Evolutionary conservation across 2,888 invertebrate species (phyloP).

Genomic region (Hypomecis punctinalis): DNA sequence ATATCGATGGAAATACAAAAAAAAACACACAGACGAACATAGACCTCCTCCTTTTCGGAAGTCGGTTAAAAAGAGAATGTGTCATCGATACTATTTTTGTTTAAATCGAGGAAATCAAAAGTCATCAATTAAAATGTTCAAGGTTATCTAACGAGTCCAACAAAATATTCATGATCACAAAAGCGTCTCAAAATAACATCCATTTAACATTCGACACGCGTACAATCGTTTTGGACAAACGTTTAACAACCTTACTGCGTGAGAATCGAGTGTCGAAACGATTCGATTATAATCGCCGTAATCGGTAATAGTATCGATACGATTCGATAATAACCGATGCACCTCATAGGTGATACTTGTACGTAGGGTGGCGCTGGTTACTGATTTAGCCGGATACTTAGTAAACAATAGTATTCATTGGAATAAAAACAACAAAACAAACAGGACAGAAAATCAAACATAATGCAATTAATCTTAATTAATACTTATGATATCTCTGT

Average conservation of each 20-base stretch:
- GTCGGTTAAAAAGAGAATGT: too few relatives aligned
- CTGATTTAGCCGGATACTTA: conserved; percentile 7
- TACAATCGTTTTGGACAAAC: conserved; percentile 30
- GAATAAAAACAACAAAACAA: too few relatives aligned
- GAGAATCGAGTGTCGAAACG: conserved; percentile 51
- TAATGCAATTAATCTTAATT: too few relatives aligned
- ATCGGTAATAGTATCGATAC: conserved; percentile 46
- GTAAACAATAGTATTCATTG: too few relatives aligned
- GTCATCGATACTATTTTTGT: background rate
- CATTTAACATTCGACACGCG: conserved; percentile 49
- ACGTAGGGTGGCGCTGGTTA: background rate
- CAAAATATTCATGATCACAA: conserved; percentile 6
- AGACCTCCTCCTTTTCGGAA: too few relatives aligned
- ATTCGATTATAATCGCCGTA: conserved; percentile 46
- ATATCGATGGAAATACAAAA: too few relatives aligned
- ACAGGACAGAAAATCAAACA: too few relatives aligned
- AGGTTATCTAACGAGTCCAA: conserved; percentile 1
- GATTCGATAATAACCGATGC: conserved; percentile 23
- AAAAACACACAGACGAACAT: too few relatives aligned
- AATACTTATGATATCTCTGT: too few relatives aligned
- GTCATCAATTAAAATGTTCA: background rate
- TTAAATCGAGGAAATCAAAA: background rate
- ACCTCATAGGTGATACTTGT: conserved; percentile 16
- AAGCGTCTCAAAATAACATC: conserved; percentile 17
- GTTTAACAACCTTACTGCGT: conserved; percentile 43